These are phyloP conservation scores for Chrysolina americana DNA, from an alignment of 2,888 invertebrate species.

Conservation along the genomic window DNA sequence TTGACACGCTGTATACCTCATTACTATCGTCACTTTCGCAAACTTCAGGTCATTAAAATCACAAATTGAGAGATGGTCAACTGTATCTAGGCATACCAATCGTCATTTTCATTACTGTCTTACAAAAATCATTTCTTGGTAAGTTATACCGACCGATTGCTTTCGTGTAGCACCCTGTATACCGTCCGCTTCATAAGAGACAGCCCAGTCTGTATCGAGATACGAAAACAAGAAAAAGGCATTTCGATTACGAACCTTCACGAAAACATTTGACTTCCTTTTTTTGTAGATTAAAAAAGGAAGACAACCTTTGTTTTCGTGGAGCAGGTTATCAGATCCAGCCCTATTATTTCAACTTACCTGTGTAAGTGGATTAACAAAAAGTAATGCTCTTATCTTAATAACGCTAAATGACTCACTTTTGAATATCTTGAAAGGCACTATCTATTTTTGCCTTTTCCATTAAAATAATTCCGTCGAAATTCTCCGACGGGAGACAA, in stretches of 20 bases:
- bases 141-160: no score
- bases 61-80: no score
- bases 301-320: constrained; percentile 20
- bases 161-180: background rate
- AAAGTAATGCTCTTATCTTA: constrained; percentile 23
- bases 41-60: no score
- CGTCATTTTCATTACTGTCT: no score
- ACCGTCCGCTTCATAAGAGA: constrained; percentile 9
- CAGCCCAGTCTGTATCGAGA: constrained; percentile 22
- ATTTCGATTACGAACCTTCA: constrained; percentile 21
- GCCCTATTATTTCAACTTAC: constrained; percentile 23
- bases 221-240: constrained; percentile 24
- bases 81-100: no score
- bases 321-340: constrained; percentile 23
- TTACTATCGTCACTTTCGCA: no score
- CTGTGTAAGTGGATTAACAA: constrained; percentile 20
- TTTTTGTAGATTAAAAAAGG: constrained; percentile 17
- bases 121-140: no score
- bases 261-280: constrained; percentile 22
- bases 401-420: constrained; percentile 20
- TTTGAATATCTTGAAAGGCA: constrained; percentile 20
- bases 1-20: no score
- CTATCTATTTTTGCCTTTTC: constrained; percentile 18
- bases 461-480: constrained; percentile 7
- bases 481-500: constrained; percentile 13